phyloP scores from a whole-genome alignment of 2,888 invertebrate species.

The Mechanitis messenoides region DNA sequence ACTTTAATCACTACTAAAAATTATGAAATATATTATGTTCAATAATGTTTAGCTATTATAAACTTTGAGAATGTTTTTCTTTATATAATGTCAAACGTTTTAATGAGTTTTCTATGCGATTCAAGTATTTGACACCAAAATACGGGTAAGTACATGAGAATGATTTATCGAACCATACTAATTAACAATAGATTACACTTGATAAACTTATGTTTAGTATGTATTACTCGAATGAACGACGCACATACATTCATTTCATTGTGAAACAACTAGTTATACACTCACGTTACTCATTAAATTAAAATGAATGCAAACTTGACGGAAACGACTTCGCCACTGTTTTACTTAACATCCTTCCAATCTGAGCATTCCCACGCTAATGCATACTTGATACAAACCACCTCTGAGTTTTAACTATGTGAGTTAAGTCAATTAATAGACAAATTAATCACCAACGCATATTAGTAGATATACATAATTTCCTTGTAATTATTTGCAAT shows the following conservation, averaged over 20 bases:
- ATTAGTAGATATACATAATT: no score
- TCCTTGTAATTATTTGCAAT: no score
- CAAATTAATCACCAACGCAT: constrained; percentile 22
- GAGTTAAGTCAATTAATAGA: constrained; percentile 27
- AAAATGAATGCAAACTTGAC: constrained; percentile 25
- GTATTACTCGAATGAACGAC: constrained; percentile 13
- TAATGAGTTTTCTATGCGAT: no score
- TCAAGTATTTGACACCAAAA: no score
- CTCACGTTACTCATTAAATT: constrained; percentile 28
- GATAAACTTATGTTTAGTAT: background rate
- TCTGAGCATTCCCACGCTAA: constrained; percentile 24
- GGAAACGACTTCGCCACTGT: constrained; percentile 24
- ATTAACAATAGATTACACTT: no score
- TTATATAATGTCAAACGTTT: no score
- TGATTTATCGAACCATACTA: no score
- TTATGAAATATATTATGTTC: background rate
- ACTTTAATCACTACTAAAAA: background rate
- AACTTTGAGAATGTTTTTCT: no score
- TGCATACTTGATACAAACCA: constrained; percentile 15
- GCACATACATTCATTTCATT: constrained; percentile 18
- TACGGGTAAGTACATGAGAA: no score
- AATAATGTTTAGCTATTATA: no score
- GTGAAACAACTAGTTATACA: constrained; percentile 23
- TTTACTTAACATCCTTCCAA: constrained; percentile 26
- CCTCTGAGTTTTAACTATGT: constrained; percentile 19